Conservation (phyloP, 2,888 invertebrate genomes). For the Chaetogeoica ovagalla region DNA sequence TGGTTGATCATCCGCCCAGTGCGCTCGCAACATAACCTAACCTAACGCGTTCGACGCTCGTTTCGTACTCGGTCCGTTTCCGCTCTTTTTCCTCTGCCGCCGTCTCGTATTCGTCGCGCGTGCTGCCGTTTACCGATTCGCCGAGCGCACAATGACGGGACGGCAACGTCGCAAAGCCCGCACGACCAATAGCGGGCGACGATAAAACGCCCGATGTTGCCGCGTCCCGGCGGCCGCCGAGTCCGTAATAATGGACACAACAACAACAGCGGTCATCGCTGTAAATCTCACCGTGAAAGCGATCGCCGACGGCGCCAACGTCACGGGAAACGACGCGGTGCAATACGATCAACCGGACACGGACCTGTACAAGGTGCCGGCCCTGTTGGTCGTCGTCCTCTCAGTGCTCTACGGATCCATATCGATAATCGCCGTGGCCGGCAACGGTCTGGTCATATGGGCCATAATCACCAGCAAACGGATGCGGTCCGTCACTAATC, state of each 20-base stretch:
- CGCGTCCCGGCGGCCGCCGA: slow-evolving; percentile 33
- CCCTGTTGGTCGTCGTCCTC: slow-evolving; percentile 72
- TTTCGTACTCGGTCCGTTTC: no score
- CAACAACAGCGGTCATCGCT: slow-evolving; percentile 51
- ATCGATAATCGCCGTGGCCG: slow-evolving; percentile 77
- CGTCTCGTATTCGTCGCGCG: not conserved
- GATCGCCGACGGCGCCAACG: slow-evolving; percentile 43
- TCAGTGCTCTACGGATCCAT: slow-evolving; percentile 80
- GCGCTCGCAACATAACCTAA: no score
- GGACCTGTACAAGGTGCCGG: slow-evolving; percentile 72
- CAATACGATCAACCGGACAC: slow-evolving; percentile 59
- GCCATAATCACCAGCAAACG: slow-evolving; percentile 75
- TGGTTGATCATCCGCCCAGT: no score
- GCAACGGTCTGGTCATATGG: slow-evolving; percentile 84
- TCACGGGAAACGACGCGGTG: slow-evolving; percentile 19
- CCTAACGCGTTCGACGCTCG: no score
- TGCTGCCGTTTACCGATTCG: not conserved
- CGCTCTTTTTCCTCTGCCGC: no score
- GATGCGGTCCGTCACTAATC: slow-evolving; percentile 83
- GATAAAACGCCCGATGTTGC: slow-evolving; percentile 14
- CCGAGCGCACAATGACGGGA: not conserved
- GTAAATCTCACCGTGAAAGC: slow-evolving; percentile 47
- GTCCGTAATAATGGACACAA: slow-evolving; percentile 53
- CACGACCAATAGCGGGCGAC: slow-evolving; percentile 16
- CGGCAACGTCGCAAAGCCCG: slow-evolving; percentile 32